Percentiles rank a stretch among this genome's conserved stretches.
Conservation (phyloP, 2,797 vertebrate species). For the Acanthopagrus latus region DNA sequence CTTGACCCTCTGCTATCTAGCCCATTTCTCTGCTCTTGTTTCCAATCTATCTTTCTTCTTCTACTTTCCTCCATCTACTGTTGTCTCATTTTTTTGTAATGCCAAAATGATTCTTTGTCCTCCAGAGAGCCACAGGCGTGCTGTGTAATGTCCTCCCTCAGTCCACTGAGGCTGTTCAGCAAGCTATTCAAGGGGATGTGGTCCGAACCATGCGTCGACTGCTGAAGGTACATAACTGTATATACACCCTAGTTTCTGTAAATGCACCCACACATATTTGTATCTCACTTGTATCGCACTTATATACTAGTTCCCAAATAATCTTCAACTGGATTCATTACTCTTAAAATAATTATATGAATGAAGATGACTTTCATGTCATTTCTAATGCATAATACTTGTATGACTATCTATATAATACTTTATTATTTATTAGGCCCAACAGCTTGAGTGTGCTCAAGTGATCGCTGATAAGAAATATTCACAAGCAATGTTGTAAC, state of each 20-base stretch:
- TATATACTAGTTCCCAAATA: not conserved
- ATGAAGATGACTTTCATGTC: not conserved
- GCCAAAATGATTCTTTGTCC: conserved; percentile 42
- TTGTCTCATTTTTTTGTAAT: conserved; percentile 28
- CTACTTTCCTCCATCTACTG: not conserved
- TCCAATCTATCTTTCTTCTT: conserved; percentile 12
- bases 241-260: not conserved
- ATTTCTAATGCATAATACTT: not conserved
- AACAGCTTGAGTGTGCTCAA: not conserved
- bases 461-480: too few relatives aligned
- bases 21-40: conserved; percentile 17
- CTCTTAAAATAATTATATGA: not conserved
- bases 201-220: conserved; percentile 86
- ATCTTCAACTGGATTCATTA: not conserved
- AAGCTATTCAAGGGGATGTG: conserved; percentile 80
- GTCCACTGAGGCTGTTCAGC: conserved; percentile 81
- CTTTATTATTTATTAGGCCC: too few relatives aligned
- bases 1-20: not conserved
- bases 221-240: conserved; percentile 85
- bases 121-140: conserved; percentile 90
- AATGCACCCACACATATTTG: not conserved
- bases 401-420: too few relatives aligned
- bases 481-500: not conserved
- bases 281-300: not conserved
- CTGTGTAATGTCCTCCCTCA: conserved; percentile 88